Evolutionary conservation across 2,888 invertebrate species (phyloP).

Genomic region (Cheilosia vulpina): DNA sequence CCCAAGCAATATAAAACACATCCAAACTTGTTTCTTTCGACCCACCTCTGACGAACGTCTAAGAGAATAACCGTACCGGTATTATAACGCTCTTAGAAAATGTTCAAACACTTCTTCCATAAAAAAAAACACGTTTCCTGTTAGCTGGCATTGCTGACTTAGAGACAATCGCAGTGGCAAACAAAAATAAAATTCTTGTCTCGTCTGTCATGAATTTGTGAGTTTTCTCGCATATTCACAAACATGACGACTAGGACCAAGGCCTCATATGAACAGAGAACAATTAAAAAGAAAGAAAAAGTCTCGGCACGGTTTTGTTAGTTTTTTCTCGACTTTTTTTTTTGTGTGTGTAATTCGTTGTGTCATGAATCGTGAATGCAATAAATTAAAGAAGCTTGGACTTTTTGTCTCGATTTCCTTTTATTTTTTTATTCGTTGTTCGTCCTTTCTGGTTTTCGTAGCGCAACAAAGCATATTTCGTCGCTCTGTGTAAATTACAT

Average conservation of each 20-base stretch:
- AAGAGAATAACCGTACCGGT: no score
- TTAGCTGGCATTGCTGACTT: no score
- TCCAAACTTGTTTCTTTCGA: no score
- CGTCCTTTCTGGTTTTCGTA: constrained; percentile 15
- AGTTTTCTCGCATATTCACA: constrained; percentile 2
- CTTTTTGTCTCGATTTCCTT: background rate
- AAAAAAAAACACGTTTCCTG: no score
- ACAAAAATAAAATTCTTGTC: constrained; percentile 12
- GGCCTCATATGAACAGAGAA: constrained; percentile 11
- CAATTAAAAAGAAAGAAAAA: constrained; percentile 28
- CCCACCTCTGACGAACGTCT: no score
- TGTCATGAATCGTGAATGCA: background rate
- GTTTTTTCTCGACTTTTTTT: background rate
- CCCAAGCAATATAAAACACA: no score
- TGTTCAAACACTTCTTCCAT: no score
- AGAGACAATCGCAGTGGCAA: background rate
- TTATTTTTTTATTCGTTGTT: background rate
- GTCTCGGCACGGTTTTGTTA: background rate
- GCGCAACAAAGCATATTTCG: background rate
- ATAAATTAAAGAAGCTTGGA: constrained; percentile 31
- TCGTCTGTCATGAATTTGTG: constrained; percentile 2
- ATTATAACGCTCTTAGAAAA: no score
- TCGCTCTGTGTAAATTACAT: constrained; percentile 7
- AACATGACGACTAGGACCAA: background rate
- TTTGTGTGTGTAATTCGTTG: constrained; percentile 29